Conservation (phyloP, 92 coral and sea anemone species). For the Actinernus sp. region DNA sequence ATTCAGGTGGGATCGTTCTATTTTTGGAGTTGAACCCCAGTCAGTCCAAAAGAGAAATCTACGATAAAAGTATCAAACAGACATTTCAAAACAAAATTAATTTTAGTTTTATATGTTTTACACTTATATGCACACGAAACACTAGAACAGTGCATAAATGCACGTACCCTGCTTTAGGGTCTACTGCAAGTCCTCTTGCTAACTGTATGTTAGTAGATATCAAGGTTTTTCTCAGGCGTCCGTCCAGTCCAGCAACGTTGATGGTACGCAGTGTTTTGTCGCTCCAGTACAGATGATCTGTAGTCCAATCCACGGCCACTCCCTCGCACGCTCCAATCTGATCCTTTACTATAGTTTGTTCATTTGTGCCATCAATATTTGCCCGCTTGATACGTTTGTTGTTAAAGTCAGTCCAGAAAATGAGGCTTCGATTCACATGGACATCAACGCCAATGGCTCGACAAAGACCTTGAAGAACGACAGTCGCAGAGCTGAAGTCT, state of each 20-base stretch:
- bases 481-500: not conserved
- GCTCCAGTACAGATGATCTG: constrained; percentile 42
- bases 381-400: constrained; percentile 17
- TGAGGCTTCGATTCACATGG: constrained; percentile 6
- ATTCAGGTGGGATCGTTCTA: not conserved
- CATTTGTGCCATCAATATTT: constrained; percentile 21
- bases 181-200: constrained; percentile 7
- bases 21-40: not conserved
- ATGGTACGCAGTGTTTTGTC: constrained; percentile 19
- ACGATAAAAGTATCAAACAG: no score
- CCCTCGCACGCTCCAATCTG: constrained; percentile 26
- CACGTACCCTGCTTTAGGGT: constrained; percentile 2
- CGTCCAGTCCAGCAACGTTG: constrained; percentile 15
- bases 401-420: constrained; percentile 35
- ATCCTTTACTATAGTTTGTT: not conserved
- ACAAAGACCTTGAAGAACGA: constrained; percentile 12
- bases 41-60: not conserved
- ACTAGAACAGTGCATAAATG: no score
- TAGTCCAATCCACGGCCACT: constrained; percentile 39
- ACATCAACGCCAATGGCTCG: constrained; percentile 39
- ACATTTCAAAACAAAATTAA: no score
- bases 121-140: no score
- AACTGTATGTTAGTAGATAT: not conserved
- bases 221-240: not conserved
- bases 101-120: no score